Evolutionary conservation across 1,140 invertebrate genomes (phyloP).

Genomic region (Drosophila mayri): DNA sequence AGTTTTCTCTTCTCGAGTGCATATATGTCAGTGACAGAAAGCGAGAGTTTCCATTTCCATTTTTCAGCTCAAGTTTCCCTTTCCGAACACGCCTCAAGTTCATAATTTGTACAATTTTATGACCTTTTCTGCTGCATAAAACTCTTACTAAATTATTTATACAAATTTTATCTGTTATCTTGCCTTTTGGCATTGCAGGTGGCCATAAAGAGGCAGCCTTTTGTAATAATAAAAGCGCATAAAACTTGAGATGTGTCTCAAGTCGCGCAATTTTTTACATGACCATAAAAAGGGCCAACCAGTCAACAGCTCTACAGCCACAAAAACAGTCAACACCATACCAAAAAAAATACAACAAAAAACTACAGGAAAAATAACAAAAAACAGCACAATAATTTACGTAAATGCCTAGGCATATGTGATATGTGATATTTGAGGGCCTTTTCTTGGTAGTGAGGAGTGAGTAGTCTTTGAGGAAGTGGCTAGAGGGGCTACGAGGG

Average conservation of each 20-base stretch:
- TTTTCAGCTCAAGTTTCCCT: conserved; percentile 1
- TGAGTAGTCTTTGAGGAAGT: conserved; percentile 12
- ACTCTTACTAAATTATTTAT: conserved; percentile 63
- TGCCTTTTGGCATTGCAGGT: conserved; percentile 67
- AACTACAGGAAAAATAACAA: conserved; percentile 5
- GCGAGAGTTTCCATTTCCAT: conserved; percentile 14
- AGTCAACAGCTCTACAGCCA: conserved; percentile 39
- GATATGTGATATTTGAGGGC: conserved; percentile 44
- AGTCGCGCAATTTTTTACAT: conserved; percentile 58
- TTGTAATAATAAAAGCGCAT: conserved; percentile 72
- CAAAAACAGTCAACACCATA: conserved; percentile 40
- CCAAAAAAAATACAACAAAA: conserved; percentile 11
- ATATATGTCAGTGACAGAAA: conserved; percentile 65
- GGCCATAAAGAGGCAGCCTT: conserved; percentile 66
- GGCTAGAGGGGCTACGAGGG: background rate
- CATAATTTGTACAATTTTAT: conserved; percentile 75
- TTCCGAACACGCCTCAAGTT: conserved; percentile 65
- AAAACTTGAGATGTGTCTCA: conserved; percentile 65
- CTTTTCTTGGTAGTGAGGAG: conserved; percentile 8
- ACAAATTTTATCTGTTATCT: conserved; percentile 71
- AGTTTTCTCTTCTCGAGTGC: conserved; percentile 54
- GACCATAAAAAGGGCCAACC: conserved; percentile 68
- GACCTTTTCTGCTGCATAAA: conserved; percentile 19
- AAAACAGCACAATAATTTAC: conserved; percentile 68
- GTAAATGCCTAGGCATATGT: conserved; percentile 71